Evolutionary conservation across 2,113 vertebrate genomes (phyloP).

Genomic region (Toxotes jaculatrix): DNA sequence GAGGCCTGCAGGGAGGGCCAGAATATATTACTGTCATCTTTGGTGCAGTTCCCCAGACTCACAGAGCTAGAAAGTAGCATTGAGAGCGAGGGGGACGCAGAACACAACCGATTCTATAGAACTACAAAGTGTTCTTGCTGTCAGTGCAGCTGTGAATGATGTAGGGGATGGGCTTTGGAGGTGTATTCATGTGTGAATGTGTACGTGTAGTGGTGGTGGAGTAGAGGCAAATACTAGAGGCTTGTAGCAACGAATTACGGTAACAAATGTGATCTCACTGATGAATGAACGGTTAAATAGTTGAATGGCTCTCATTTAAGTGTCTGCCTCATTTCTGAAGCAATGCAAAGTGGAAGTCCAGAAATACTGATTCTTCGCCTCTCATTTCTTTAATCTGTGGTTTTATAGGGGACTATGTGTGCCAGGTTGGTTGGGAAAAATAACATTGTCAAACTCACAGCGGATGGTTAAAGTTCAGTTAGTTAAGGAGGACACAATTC

Average conservation of each 20-base stretch:
- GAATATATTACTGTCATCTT: slow-evolving; percentile 77
- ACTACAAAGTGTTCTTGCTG: slow-evolving; percentile 60
- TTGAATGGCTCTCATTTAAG: slow-evolving; percentile 32
- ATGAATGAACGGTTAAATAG: slow-evolving; percentile 21
- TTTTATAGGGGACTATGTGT: background rate
- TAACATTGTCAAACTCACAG: no score
- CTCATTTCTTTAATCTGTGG: background rate
- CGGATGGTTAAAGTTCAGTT: background rate
- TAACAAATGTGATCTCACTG: slow-evolving; percentile 25
- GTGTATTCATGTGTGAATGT: slow-evolving; percentile 9
- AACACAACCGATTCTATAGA: slow-evolving; percentile 47
- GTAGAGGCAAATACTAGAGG: background rate
- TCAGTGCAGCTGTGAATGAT: slow-evolving; percentile 52
- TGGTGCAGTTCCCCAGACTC: slow-evolving; percentile 55
- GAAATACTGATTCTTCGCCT: background rate
- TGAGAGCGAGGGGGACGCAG: slow-evolving; percentile 30
- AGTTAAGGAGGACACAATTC: background rate
- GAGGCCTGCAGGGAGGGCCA: slow-evolving; percentile 42
- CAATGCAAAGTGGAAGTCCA: background rate
- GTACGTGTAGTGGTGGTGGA: slow-evolving; percentile 8
- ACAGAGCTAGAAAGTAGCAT: slow-evolving; percentile 45
- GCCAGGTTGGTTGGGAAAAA: background rate
- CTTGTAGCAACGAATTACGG: background rate
- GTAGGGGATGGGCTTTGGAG: background rate
- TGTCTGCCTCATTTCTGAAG: slow-evolving; percentile 1